phyloP scores from a whole-genome alignment of 2,888 invertebrate species.

The Pherbina coryleti region DNA sequence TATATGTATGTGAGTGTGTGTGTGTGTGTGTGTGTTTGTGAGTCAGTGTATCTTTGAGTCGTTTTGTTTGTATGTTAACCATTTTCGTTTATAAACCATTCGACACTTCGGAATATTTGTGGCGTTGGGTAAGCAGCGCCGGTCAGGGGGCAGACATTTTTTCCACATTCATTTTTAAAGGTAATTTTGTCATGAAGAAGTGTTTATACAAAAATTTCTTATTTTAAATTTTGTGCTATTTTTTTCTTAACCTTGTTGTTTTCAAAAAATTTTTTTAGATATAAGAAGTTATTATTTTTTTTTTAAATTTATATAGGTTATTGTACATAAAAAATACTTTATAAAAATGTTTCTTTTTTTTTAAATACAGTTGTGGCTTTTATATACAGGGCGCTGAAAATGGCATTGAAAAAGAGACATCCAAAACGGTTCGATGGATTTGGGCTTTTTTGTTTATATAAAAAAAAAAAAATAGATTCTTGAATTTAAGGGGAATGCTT shows the following conservation, averaged over 20 bases:
- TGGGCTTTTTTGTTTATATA: too few relatives aligned
- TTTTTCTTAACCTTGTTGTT: not conserved
- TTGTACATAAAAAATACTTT: too few relatives aligned
- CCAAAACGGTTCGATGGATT: too few relatives aligned
- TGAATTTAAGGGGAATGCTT: too few relatives aligned
- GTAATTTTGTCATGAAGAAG: not conserved
- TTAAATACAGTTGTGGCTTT: too few relatives aligned
- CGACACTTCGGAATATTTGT: not conserved
- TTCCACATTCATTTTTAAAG: not conserved
- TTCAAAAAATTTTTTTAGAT: not conserved
- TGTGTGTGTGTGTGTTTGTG: constrained; percentile 35
- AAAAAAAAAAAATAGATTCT: too few relatives aligned
- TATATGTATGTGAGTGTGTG: constrained; percentile 26
- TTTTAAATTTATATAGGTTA: too few relatives aligned
- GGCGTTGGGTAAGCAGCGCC: not conserved
- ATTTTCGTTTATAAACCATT: not conserved
- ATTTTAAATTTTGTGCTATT: not conserved
- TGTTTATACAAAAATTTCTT: not conserved
- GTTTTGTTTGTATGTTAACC: not conserved
- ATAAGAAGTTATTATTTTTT: too few relatives aligned
- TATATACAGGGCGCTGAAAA: too few relatives aligned
- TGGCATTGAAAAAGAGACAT: too few relatives aligned
- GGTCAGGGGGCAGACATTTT: not conserved
- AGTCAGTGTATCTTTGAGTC: constrained; percentile 34
- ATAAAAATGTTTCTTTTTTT: too few relatives aligned